Evolutionary conservation across 2,113 vertebrate species (phyloP), one percentile per base, ranked within the genome.

Genomic region (Chascanopsetta lugubris): DNA sequence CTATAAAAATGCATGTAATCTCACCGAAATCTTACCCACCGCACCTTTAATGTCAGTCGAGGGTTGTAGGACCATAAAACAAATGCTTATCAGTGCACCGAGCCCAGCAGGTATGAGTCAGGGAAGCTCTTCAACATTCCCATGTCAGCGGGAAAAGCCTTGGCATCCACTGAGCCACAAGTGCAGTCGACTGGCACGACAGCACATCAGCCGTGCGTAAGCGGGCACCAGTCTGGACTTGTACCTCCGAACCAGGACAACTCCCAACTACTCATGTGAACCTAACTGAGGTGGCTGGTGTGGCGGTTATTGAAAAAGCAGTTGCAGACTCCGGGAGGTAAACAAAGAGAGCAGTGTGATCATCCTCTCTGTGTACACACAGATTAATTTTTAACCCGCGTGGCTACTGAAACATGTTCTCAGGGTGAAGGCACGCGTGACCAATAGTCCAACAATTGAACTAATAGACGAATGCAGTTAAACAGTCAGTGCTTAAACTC

Each of bases 381-480:
- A 0, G 76, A 71, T 85, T 9, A 87, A 89, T 87, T 25, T 80
- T 90, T 90, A 91, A 90, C 85, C 40, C 32, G 76, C 42, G 2
- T 56, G 9, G 59, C 70, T 69, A 64, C 83, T 76, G 79, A 53
- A 62, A 57, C 4, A 49, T 7, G 36, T 38, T 54, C 46, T 61
- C 43, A 49, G 30, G 6, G 25, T 32, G 6, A 48, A 24, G 58
- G 68, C 30, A 61, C 48, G 50, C 20, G 59, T 56, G 47, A 68
- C 29, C 40, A 69, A 66, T 10, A 13, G 18, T 21, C 26, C 8
- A 58, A 17, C 51, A 56, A 59, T 71, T 55, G n/a, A 56, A 20
- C 49, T 36, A 24, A 54, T 7, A 45, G 4, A 26, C 1, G 20
- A 7, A 61, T 5, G 38, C 0, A 27, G 57, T 40, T 38, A 6